These are phyloP conservation scores for Taenioides sp. DNA, from an alignment of 2,797 vertebrate genomes.

Conservation along the genomic window DNA sequence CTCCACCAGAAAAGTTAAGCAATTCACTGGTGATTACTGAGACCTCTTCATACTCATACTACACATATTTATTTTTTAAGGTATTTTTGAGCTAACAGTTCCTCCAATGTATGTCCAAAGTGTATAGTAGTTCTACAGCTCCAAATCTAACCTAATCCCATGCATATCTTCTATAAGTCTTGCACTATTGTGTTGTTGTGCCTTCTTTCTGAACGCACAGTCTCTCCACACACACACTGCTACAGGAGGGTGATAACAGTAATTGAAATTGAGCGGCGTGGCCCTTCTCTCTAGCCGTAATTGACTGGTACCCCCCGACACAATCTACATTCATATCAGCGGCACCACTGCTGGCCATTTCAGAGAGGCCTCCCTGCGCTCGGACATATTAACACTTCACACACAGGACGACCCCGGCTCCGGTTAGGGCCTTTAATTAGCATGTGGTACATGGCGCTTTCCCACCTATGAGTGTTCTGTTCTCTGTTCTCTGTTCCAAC, in stretches of 20 bases:
- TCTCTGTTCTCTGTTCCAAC: too few relatives aligned
- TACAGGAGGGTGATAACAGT: slow-evolving; percentile 41
- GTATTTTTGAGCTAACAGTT: too few relatives aligned
- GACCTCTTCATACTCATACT: too few relatives aligned
- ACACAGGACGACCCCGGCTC: too few relatives aligned
- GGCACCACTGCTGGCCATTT: slow-evolving; percentile 30
- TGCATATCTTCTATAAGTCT: neutral
- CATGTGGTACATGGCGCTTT: neutral
- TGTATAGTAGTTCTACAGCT: too few relatives aligned
- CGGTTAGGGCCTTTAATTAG: neutral
- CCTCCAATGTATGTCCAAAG: too few relatives aligned
- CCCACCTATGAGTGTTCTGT: too few relatives aligned
- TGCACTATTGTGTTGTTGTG: slow-evolving; percentile 14
- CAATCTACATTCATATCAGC: slow-evolving; percentile 27
- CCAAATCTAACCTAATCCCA: neutral
- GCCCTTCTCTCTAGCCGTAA: slow-evolving; percentile 27
- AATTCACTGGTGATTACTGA: too few relatives aligned
- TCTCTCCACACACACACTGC: slow-evolving; percentile 28
- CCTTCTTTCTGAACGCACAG: slow-evolving; percentile 23
- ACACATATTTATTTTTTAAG: too few relatives aligned
- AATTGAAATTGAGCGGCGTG: slow-evolving; percentile 47
- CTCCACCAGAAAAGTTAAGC: too few relatives aligned
- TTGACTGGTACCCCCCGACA: slow-evolving; percentile 37
- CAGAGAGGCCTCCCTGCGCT: slow-evolving; percentile 36
- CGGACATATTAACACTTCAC: slow-evolving; percentile 10